These are phyloP conservation scores for Clanis bilineata DNA, from an alignment of 2,888 invertebrate genomes.

Conservation along the genomic window DNA sequence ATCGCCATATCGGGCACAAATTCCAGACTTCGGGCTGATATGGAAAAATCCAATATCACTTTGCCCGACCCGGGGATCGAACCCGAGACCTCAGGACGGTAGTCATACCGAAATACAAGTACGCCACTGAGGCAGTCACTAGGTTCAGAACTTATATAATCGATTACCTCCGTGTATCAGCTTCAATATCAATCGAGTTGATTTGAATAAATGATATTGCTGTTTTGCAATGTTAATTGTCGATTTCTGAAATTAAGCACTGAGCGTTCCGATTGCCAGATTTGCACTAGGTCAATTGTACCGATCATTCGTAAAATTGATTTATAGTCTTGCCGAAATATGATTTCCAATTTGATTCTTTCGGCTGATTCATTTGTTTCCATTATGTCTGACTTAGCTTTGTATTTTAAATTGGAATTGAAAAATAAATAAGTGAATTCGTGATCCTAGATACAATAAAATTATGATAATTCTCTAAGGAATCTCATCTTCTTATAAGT, in stretches of 20 bases:
- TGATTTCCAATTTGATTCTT: not conserved
- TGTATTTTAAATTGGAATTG: too few relatives aligned
- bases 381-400: not conserved
- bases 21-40: too few relatives aligned
- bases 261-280: not conserved
- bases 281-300: not conserved
- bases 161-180: not conserved
- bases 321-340: conserved; percentile 3
- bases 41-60: too few relatives aligned
- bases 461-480: too few relatives aligned
- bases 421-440: too few relatives aligned
- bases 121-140: conserved; percentile 12
- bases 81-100: too few relatives aligned
- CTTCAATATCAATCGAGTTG: not conserved
- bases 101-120: too few relatives aligned
- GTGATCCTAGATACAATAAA: too few relatives aligned
- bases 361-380: not conserved
- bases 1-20: too few relatives aligned
- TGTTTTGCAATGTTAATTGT: conserved; percentile 9
- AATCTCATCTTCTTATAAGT: too few relatives aligned
- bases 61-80: too few relatives aligned
- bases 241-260: conserved; percentile 1
- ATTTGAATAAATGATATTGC: conserved; percentile 12
- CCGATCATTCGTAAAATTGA: conserved; percentile 2
- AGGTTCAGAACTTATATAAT: not conserved